Evolutionary conservation across 2,113 vertebrate genomes (phyloP).

Genomic region (Lepisosteus osseus): DNA sequence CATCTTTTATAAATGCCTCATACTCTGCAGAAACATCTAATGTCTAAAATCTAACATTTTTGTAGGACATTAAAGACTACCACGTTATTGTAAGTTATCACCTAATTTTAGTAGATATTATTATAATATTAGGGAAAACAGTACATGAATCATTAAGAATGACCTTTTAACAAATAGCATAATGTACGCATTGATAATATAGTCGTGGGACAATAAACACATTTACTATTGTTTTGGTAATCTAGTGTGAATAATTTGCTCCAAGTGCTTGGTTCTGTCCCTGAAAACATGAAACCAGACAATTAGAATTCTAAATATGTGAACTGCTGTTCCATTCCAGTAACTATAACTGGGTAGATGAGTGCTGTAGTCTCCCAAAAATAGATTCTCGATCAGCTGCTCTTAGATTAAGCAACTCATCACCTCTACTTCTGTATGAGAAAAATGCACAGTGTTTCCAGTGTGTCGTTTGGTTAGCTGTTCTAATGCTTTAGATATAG

Average conservation of each 20-base stretch:
- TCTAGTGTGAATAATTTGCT: not conserved
- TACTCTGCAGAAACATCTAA: too few relatives aligned
- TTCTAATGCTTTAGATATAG: too few relatives aligned
- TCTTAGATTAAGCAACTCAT: slow-evolving; percentile 61
- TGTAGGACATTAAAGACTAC: too few relatives aligned
- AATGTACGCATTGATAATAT: slow-evolving; percentile 29
- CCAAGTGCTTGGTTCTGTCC: not conserved
- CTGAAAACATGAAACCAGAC: not conserved
- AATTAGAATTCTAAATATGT: slow-evolving; percentile 35
- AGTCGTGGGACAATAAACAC: not conserved
- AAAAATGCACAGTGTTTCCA: slow-evolving; percentile 33
- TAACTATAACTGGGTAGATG: slow-evolving; percentile 39
- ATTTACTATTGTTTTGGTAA: not conserved
- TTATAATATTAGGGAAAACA: too few relatives aligned
- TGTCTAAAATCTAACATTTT: too few relatives aligned
- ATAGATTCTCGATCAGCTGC: slow-evolving; percentile 62
- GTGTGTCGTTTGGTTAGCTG: slow-evolving; percentile 9
- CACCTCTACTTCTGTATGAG: slow-evolving; percentile 48
- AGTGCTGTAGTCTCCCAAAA: slow-evolving; percentile 52
- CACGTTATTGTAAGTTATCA: too few relatives aligned
- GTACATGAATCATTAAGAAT: too few relatives aligned
- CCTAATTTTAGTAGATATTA: too few relatives aligned
- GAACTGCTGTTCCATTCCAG: slow-evolving; percentile 50
- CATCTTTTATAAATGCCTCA: too few relatives aligned
- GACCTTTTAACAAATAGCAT: slow-evolving; percentile 5